Evolutionary conservation across 2,113 vertebrate species (phyloP), one percentile per base, ranked within the genome.

Genomic region (Paramisgurnus dabryanus): DNA sequence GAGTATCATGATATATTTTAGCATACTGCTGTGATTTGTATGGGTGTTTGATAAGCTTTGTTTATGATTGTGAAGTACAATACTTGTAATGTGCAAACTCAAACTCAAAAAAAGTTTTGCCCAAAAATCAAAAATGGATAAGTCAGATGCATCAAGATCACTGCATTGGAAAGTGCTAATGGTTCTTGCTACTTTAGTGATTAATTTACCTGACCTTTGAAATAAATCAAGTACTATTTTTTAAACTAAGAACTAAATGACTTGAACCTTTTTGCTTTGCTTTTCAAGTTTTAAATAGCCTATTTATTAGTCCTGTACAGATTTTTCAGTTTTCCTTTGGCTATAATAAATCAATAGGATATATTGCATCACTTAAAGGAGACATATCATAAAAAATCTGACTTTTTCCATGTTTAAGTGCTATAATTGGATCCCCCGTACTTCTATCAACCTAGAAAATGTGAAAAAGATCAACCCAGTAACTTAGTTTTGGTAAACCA

Each of bases 31-130:
- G 15, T 39, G 7, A 7, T 58, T n/a, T 73, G 2, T 22, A 57
- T 13, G 71, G 71, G 71, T 45, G 70, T 43, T 73, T 60, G 6
- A 73, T 73, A 45, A 73, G 53, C 39, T 18, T 60, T 73, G 70
- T 45, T 73, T 60, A 45, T 73, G 40, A 27, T 27, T 60, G 43
- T 72, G 27, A 72, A 18, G 41, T 41, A 57, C 17, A 13, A 4
- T 6, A 7, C 55, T 6, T 3, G 39, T 27, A 55, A 45, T 17
- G 60, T 43, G n/a, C 27, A 34, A 22, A 22, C 11, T 61, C 11
- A 22, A 45, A 55, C 55, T 15, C 50, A 10, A 39, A 60, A 9
- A 73, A 73, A 73, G 55, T 61, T 73, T 68, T 49, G 10, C 5
- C 18, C 5, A 8, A 18, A 18, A 58, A 58, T 7, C 3, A 3